These are phyloP conservation scores for Carassius carassius DNA, from an alignment of 2,113 vertebrate genomes.

Conservation along the genomic window DNA sequence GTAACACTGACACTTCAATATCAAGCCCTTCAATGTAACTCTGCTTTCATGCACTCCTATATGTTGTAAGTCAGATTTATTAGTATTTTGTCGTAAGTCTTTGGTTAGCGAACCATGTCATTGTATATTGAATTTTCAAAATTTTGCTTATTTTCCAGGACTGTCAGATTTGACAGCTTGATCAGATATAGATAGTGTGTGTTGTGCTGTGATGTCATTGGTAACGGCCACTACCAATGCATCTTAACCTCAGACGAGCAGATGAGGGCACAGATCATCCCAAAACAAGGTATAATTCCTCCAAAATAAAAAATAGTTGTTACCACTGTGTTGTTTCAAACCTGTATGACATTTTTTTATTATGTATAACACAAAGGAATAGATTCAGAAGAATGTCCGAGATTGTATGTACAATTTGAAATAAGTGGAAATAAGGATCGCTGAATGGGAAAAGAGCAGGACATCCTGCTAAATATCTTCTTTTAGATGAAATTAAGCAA, in stretches of 20 bases:
- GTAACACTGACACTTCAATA: slow-evolving; percentile 11
- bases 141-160: not conserved
- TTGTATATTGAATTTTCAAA: slow-evolving; percentile 32
- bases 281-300: not conserved
- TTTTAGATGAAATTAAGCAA: not conserved
- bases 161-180: not conserved
- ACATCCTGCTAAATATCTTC: not conserved
- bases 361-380: not conserved
- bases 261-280: not conserved
- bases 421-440: not conserved
- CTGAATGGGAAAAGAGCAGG: not conserved
- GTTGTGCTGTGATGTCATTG: slow-evolving; percentile 33
- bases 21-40: not conserved
- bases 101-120: slow-evolving; percentile 12
- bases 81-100: slow-evolving; percentile 13
- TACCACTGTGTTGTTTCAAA: not conserved
- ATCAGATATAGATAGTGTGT: not conserved
- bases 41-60: not conserved
- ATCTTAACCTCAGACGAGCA: slow-evolving; percentile 10
- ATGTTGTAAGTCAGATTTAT: slow-evolving; percentile 16
- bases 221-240: slow-evolving; percentile 46
- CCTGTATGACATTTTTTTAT: not conserved
- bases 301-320: not conserved
- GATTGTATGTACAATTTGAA: not conserved
- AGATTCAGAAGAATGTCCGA: not conserved